Evolutionary conservation across 2,888 invertebrate genomes (phyloP), one percentile per base, ranked within the genome.

Genomic region (Trichogramma dendrolimi): DNA sequence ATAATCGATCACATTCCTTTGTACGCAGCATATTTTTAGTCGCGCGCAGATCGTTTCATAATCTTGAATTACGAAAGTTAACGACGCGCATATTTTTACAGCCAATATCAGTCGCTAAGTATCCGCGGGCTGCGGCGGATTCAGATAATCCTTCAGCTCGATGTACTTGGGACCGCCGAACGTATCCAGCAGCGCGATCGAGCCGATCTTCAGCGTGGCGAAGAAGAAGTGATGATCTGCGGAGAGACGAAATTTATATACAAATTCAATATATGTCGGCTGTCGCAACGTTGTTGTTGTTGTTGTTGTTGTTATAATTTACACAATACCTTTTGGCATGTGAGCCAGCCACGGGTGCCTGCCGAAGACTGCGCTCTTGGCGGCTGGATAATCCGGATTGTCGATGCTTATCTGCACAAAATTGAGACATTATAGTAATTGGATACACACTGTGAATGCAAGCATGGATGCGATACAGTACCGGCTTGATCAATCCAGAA

Each of bases 101-200:
- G 11, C 42, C 5, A 14, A 38, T 6, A 4, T 49, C 2, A 11
- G 5, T 0, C 1, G 5, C 11, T 1, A 47, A 6, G 38, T 46
- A 56, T 63, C 54, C 2, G n/a, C 4, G 11, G 50, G 5, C n/a
- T 60, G 51, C 1, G 71, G 68, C n/a, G 73, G 72, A 61, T 77
- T 60, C 11, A 86, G 82, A 70, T 90, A 90, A 66, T 90, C 89
- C 14, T 82, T 78, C 0, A 86, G 79, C 0, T 81, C 76, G 14
- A 91, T 85, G 74, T 84, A 84, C 69, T 86, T 86, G 11, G 91
- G 89, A 3, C 94, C 91, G 4, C 94, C 93, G 75, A 91, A 93
- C 78, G 85, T 88, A 74, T 93, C 92, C 69, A 93, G 80, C 69
- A 93, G 86, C 8, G 84, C 86, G 60, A 94, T 88, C 70, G 89